Evolutionary conservation across 2,797 vertebrate species (phyloP).

Genomic region (Gephyroberyx darwinii): DNA sequence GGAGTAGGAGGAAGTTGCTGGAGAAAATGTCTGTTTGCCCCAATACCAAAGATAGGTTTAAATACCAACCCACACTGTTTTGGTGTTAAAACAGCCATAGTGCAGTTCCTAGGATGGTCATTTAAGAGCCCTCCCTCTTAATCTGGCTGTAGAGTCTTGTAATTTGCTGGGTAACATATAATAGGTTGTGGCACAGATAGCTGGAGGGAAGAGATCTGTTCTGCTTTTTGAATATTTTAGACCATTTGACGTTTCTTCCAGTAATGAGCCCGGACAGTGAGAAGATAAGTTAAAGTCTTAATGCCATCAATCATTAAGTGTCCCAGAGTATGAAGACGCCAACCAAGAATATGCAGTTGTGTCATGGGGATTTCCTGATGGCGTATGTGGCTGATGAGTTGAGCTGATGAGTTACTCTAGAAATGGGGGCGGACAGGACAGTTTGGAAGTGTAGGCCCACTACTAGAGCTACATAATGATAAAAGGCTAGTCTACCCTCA

Average conservation of each 20-base stretch:
- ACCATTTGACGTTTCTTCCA: conserved; percentile 68
- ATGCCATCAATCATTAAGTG: conserved; percentile 36
- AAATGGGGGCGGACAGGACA: neutral
- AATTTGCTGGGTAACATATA: conserved; percentile 60
- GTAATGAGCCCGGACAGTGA: conserved; percentile 68
- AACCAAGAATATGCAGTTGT: conserved; percentile 36
- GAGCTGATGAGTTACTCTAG: conserved; percentile 1
- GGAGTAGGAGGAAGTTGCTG: too few relatives aligned
- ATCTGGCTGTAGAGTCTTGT: conserved; percentile 38
- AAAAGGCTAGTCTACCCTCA: neutral
- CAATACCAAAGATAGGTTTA: too few relatives aligned
- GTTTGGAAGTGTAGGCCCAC: neutral
- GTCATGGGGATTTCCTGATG: conserved; percentile 51
- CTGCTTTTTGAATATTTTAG: conserved; percentile 76
- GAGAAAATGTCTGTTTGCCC: too few relatives aligned
- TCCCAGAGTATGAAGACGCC: conserved; percentile 13
- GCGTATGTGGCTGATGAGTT: conserved; percentile 40
- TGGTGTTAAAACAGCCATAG: neutral
- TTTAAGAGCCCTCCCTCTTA: conserved; percentile 28
- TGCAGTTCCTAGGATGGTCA: conserved; percentile 16
- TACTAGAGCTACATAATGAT: neutral
- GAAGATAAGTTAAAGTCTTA: conserved; percentile 45
- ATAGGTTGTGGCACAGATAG: conserved; percentile 35
- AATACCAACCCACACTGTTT: neutral
- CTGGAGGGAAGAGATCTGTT: conserved; percentile 65